Evolutionary conservation across 2,888 invertebrate genomes (phyloP), one percentile per base, ranked within the genome.

Genomic region (Drosophila helvetica): DNA sequence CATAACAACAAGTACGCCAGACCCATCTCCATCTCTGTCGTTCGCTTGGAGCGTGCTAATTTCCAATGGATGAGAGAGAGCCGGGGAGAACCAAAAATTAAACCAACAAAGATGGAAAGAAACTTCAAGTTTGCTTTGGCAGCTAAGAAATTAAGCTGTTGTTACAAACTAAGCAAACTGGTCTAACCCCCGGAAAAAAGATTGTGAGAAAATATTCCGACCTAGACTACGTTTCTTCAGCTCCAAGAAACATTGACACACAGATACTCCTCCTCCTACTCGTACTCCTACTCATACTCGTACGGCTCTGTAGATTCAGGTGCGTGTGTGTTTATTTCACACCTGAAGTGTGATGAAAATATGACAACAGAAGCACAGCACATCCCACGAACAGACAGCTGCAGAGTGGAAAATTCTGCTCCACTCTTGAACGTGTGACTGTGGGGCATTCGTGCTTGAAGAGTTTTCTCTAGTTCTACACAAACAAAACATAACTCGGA

Each of bases 371-470:
- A 75, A 69, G 70, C 61, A 66, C 76, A 78, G 70, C 61, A 67
- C 75, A 78, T 61, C 63, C 62, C 62, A 80, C 80, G 66, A 71
- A 64, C 66, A 77, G 77, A 54, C 59, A 66, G 73, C 75, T 79
- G 77, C 70, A 73, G 75, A 76, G 64, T 65, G 76, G 19, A 57
- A 70, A 56, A 65, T 65, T 62, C 7, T n/a, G 15, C 52, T 53
- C 25, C 68, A 54, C 51, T 27, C 78, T 78, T 75, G 80, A 85
- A 86, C 79, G 88, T 81, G 86, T 77, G 80, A 79, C 80, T 88
- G 81, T 67, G 73, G 79, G 84, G 79, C 86, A 80, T 80, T 88
- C 88, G 85, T 85, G 85, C 85, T 80, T 85, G 88, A 84, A 86
- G 86, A 85, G 86, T 77, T 88, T 80, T 86, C 79, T 76, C 18